phyloP scores from a whole-genome alignment of 1,140 invertebrate genomes.

The Tetraneura akinire region DNA sequence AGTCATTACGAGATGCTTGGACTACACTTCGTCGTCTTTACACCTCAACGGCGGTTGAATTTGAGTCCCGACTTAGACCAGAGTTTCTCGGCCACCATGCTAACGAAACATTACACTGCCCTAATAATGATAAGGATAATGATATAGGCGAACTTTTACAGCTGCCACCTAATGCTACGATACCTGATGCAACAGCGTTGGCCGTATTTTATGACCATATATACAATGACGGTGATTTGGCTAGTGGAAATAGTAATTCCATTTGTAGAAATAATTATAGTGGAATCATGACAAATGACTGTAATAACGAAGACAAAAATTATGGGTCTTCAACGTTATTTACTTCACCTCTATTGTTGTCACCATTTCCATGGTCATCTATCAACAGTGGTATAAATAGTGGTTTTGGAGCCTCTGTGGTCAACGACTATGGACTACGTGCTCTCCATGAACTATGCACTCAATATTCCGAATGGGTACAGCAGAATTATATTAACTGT shows the following conservation, averaged over 20 bases:
- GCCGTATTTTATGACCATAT: slow-evolving; percentile 9
- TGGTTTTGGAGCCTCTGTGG: not conserved
- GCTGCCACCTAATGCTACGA: slow-evolving; percentile 4
- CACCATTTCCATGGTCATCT: not conserved
- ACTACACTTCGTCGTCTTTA: not conserved
- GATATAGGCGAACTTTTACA: not conserved
- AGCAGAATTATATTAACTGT: not conserved
- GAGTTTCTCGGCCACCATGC: not conserved
- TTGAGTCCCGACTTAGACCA: slow-evolving; percentile 14
- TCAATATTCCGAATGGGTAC: not conserved
- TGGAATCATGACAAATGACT: not conserved
- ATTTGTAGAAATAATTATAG: too few species aligned
- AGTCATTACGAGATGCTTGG: not conserved
- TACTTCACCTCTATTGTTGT: not conserved
- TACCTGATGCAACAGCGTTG: slow-evolving; percentile 15
- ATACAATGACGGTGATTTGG: not conserved
- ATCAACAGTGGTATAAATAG: not conserved
- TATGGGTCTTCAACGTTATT: not conserved
- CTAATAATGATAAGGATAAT: not conserved
- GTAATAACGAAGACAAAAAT: not conserved
- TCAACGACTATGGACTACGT: not conserved
- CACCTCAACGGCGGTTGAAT: not conserved
- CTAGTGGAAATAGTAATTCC: too few species aligned
- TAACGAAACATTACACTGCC: too few species aligned
- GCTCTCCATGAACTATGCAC: not conserved